Evolutionary conservation across 2,113 vertebrate species (phyloP), one percentile per base, ranked within the genome.

Genomic region (Poeciliopsis prolifica): DNA sequence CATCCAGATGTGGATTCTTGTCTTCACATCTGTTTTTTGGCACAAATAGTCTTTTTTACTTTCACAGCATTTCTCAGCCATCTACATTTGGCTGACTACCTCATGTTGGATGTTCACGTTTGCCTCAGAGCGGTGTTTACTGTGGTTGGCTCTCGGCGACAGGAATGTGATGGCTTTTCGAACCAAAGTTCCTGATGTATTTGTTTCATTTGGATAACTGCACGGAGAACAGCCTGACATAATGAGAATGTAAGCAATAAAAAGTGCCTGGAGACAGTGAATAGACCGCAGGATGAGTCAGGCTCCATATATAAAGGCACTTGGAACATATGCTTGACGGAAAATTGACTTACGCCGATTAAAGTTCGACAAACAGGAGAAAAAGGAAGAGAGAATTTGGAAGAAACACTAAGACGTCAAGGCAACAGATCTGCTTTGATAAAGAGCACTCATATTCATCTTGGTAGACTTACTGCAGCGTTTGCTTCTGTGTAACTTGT

Each of bases 1-100:
- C 44, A 62, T 75, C 82, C 82, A 83, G 88, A 90, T 82, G 86
- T 86, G 65, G n/a, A 48, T 51, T 37, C 10, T 54, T 22, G 15
- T 72, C 35, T 30, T 48, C 72, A 68, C 77, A 81, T 84, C 79
- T 76, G 74, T 62, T 61, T 7, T 31, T 29, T 37, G 11, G 37
- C 51, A 64, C 5, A 30, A 69, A 76, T 6, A 24, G 26, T 26
- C 29, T 37, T 15, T 62, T 61, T 9, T 42, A 13, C 26, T 42
- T 66, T 63, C 9, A n/a, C 63, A 61, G 11, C 0, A 26, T 74
- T 48, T 60, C 31, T 35, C 70, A 22, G 19, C 40, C 40, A 19
- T 37, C 31, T 2, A 10, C 51, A 17, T 3, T 62, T 40, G 11
- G 44, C 67, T 51, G n/a, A 68, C 60, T 17, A 63, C n/a, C 67